Conservation (phyloP, 2,113 vertebrate species). For the Pterocles burchelli region DNA sequence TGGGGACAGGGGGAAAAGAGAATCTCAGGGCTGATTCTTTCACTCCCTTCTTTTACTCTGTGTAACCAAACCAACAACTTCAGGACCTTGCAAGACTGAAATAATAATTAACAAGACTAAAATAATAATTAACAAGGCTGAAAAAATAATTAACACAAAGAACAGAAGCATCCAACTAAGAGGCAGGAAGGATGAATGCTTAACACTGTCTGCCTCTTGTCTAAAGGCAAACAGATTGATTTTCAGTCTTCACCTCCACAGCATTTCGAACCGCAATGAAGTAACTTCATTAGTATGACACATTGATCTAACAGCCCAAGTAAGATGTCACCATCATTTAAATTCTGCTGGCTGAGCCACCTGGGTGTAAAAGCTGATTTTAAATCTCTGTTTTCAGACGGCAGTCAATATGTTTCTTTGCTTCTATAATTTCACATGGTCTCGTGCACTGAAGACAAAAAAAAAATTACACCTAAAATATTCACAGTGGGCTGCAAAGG, state of each 20-base stretch:
- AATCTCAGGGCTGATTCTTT: neutral
- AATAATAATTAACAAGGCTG: neutral
- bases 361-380: neutral
- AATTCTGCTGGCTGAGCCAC: neutral
- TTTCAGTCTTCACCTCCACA: neutral
- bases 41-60: neutral
- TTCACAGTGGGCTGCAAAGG: neutral
- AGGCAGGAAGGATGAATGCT: neutral
- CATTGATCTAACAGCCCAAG: neutral
- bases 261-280: neutral
- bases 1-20: neutral
- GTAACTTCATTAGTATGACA: slow-evolving; percentile 2
- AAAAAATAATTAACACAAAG: neutral
- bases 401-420: neutral
- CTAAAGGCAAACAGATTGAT: slow-evolving; percentile 2
- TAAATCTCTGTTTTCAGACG: neutral
- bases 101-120: neutral
- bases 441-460: neutral
- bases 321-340: neutral
- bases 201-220: neutral
- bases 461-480: neutral
- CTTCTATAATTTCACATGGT: neutral
- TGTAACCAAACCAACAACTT: neutral
- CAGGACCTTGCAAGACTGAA: neutral
- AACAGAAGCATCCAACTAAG: neutral